Evolutionary conservation across 2,888 invertebrate genomes (phyloP).

Genomic region (Iselma pallidipennis): DNA sequence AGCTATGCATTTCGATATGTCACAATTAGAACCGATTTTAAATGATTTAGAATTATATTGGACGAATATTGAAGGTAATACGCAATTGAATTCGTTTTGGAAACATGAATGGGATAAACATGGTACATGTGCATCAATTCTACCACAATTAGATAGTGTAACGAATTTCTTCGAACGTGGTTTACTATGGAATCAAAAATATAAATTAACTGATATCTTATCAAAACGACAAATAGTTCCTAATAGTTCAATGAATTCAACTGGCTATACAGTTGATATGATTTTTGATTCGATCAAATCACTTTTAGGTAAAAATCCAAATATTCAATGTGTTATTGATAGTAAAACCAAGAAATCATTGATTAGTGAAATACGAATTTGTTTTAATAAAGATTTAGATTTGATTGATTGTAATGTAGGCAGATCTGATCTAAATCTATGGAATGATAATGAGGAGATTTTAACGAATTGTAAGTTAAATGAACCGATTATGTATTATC

Average conservation of each 20-base stretch:
- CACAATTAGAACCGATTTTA: conserved; percentile 62
- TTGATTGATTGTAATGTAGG: conserved; percentile 70
- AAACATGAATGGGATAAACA: conserved; percentile 83
- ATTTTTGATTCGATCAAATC: conserved; percentile 61
- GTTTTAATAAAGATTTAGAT: conserved; percentile 69
- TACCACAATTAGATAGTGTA: conserved; percentile 64
- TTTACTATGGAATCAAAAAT: conserved; percentile 63
- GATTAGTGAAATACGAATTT: conserved; percentile 73
- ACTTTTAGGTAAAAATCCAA: conserved; percentile 62
- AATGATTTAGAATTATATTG: conserved; percentile 59
- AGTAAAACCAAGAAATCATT: conserved; percentile 61
- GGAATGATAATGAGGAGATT: conserved; percentile 50
- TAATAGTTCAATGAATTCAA: conserved; percentile 43
- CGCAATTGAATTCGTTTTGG: conserved; percentile 66
- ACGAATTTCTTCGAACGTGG: conserved; percentile 71
- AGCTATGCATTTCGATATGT: conserved; percentile 67
- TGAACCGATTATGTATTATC: conserved; percentile 63
- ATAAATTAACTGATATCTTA: conserved; percentile 66
- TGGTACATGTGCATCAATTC: conserved; percentile 73
- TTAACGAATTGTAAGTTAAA: conserved; percentile 65
- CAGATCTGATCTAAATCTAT: conserved; percentile 36
- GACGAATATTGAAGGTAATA: conserved; percentile 71
- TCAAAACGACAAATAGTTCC: conserved; percentile 62
- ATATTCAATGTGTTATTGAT: conserved; percentile 68
- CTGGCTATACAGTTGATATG: conserved; percentile 56